Conservation (phyloP, 2,113 vertebrate species). For the Clarias batrachus region DNA sequence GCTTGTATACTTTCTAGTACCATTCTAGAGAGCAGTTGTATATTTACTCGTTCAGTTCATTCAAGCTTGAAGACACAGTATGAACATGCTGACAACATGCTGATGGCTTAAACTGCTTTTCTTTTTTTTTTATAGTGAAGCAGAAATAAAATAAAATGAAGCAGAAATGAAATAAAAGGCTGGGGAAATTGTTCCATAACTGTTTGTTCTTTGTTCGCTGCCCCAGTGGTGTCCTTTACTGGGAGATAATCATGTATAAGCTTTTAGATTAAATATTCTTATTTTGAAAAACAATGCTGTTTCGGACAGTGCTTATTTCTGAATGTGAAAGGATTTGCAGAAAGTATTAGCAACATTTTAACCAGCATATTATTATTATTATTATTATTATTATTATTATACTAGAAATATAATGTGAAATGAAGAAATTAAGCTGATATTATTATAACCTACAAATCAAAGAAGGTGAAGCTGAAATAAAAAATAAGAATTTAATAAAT, state of each 20-base stretch:
- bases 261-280: background rate
- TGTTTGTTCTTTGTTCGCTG: background rate
- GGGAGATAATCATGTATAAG: background rate
- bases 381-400: background rate
- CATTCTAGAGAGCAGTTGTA: background rate
- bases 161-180: background rate
- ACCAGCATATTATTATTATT: background rate
- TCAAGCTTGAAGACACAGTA: background rate
- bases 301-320: background rate
- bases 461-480: no score
- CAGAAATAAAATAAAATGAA: background rate
- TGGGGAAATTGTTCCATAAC: background rate
- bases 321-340: background rate
- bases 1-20: background rate
- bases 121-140: background rate
- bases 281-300: background rate
- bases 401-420: background rate
- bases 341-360: background rate
- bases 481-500: no score
- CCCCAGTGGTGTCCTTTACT: background rate
- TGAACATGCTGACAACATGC: background rate
- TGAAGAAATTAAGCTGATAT: background rate
- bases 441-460: background rate
- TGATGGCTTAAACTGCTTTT: background rate
- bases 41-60: conserved; percentile 4